A percentile compares a stretch with the other conserved stretches of the same genome.
These are phyloP conservation scores for Chlamydotis undulata DNA, from an alignment of 2,113 vertebrate species.

Conservation along the genomic window DNA sequence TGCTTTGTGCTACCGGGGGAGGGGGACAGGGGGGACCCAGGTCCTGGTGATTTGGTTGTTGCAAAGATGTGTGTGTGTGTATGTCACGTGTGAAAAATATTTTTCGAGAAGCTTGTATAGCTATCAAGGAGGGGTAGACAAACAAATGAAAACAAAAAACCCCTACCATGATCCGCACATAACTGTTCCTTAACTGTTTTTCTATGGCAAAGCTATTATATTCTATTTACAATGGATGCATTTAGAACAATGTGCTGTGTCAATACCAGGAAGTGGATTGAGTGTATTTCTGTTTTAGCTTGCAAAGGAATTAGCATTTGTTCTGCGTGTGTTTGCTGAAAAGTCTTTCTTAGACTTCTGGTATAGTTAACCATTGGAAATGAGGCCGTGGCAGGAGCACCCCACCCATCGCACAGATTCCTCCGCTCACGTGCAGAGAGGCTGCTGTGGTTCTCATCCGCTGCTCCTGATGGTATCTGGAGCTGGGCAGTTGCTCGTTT, in stretches of 20 bases:
- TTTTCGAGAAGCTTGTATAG: not conserved
- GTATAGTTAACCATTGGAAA: not conserved
- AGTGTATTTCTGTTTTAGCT: slow-evolving; percentile 54
- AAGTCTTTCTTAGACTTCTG: not conserved
- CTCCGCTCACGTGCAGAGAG: not conserved
- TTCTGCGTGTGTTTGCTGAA: slow-evolving; percentile 28
- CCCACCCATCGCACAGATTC: not conserved
- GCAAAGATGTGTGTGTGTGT: not conserved
- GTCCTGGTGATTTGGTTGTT: not conserved
- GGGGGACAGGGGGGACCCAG: not conserved
- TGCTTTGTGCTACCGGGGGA: not conserved
- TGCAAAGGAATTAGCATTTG: slow-evolving; percentile 35
- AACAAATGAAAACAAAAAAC: slow-evolving; percentile 31
- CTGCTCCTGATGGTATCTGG: not conserved
- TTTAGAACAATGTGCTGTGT: slow-evolving; percentile 83
- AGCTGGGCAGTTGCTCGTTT: not conserved
- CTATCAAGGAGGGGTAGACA: slow-evolving; percentile 31
- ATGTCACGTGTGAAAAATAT: not conserved
- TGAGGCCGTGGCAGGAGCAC: not conserved
- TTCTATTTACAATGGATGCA: slow-evolving; percentile 81
- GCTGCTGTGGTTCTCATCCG: not conserved
- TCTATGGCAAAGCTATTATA: slow-evolving; percentile 37
- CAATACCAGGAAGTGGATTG: slow-evolving; percentile 84
- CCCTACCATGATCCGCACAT: not conserved
- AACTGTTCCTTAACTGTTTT: slow-evolving; percentile 40